Base-by-base conservation (phyloP, 2,888 invertebrate species). In the Agrotis clavis region DNA sequence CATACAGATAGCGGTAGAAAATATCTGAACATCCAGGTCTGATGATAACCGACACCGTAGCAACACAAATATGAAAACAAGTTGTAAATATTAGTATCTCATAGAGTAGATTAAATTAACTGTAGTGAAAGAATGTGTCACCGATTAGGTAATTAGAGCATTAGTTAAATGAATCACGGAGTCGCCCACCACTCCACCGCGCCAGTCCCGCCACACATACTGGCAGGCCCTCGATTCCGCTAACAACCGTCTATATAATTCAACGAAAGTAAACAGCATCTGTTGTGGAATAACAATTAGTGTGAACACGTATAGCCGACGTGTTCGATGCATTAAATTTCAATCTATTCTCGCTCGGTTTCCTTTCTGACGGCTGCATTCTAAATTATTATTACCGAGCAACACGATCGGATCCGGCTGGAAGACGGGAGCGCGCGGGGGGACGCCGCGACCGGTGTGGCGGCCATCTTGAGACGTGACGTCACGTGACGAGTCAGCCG, bases 391-490 rank as follows among this genome's bases (percentile, higher is more conserved):
- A 95, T 95, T 94, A 94, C 91, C 88, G 84, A 91, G 90, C 88
- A 88, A 89, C 92, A 90, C 91, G 92, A 92, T 92, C 92, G 92
- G 92, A 95, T 94, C 94, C 94, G 95, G 94, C 93, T 93, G 93
- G 92, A 92, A 92, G 91, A 91, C 92, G 89, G 91, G 92, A 91
- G 90, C 87, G 91, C 90, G 93, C 91, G 92, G 91, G 92, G 92
- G 92, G 90, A 90, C 88, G 88, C 91, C 65, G 45, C 76, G 92
- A 93, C 93, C 94, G 94, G 94, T 92, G 89, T 91, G 94, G 95
- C 96, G 94, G 96, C 96, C 96, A 96, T 96, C 95, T 96, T 96
- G 95, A 95, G 96, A 95, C 95, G 95, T 96, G 96, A 96, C 96
- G 96, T 96, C 96, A 96, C 96, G 93, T 95, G 95, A 96, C 96